Percentiles rank a stretch among this genome's conserved stretches.
phyloP scores from a whole-genome alignment of 1,140 invertebrate genomes.

The Cotesia glomerata region DNA sequence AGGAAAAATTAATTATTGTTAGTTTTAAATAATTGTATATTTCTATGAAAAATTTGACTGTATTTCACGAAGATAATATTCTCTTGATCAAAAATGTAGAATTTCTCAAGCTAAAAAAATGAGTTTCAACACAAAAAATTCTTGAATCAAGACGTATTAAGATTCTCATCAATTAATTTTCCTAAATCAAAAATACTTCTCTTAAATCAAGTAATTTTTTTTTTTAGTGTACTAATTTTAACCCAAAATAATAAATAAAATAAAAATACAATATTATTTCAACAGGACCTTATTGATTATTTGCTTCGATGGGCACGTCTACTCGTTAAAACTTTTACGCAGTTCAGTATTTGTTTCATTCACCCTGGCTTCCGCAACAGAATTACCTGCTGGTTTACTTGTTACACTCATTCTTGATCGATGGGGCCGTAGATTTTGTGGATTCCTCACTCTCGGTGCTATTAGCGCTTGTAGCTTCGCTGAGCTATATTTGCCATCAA shows the following conservation, averaged over 20 bases:
- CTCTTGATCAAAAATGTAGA: no score
- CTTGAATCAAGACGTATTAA: neutral
- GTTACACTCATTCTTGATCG: constrained; percentile 71
- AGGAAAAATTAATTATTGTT: no score
- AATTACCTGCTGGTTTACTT: constrained; percentile 74
- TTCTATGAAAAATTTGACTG: no score
- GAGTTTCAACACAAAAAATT: neutral
- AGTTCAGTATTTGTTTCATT: constrained; percentile 75
- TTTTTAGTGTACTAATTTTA: neutral
- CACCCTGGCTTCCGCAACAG: constrained; percentile 72
- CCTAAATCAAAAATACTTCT: neutral
- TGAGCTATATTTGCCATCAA: constrained; percentile 50
- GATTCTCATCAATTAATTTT: neutral
- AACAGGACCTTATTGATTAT: constrained; percentile 67
- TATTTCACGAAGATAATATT: no score
- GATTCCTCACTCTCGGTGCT: constrained; percentile 64
- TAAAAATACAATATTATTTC: neutral
- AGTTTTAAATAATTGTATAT: no score
- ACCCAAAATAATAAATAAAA: neutral
- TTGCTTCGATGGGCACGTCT: constrained; percentile 73
- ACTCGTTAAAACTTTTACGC: constrained; percentile 70
- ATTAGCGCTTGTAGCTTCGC: constrained; percentile 65
- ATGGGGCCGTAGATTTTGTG: constrained; percentile 69
- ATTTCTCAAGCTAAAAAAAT: no score
- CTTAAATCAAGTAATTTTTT: neutral